phyloP scores from a whole-genome alignment of 2,888 invertebrate genomes.

The Malachius bipustulatus region DNA sequence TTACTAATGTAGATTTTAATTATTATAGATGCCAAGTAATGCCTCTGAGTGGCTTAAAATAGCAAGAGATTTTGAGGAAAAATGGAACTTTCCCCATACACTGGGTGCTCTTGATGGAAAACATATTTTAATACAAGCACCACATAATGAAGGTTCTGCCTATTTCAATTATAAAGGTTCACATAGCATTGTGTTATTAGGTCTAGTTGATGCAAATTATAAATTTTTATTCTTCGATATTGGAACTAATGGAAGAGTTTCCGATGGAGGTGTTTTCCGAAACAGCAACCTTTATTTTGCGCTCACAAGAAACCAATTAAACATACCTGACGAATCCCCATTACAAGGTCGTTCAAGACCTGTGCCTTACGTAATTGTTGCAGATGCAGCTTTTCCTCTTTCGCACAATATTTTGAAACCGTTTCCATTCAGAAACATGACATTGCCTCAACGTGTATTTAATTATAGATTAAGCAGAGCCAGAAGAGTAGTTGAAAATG shows the following conservation, averaged over 20 bases:
- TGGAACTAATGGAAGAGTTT: too few relatives aligned
- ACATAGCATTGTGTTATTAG: conserved; percentile 24
- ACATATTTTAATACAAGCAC: conserved; percentile 21
- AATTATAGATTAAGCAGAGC: conserved; percentile 16
- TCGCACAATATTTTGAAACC: conserved; percentile 18
- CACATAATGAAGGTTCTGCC: conserved; percentile 19
- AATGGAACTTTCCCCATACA: conserved; percentile 19
- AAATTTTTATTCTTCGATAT: conserved; percentile 26
- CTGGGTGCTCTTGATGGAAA: conserved; percentile 25
- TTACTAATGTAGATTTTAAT: too few relatives aligned
- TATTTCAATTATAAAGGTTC: conserved; percentile 24
- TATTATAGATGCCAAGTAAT: conserved; percentile 9
- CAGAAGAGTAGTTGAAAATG: too few relatives aligned
- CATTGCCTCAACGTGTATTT: conserved; percentile 16
- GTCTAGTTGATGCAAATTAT: conserved; percentile 21
- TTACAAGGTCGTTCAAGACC: conserved; percentile 12
- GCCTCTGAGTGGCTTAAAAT: conserved; percentile 10
- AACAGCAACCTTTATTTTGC: conserved; percentile 14
- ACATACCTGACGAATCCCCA: conserved; percentile 13
- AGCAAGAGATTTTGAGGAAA: conserved; percentile 11
- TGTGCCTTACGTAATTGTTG: conserved; percentile 18
- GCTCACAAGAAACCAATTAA: conserved; percentile 10
- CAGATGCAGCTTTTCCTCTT: conserved; percentile 15
- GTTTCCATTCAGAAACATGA: conserved; percentile 14
- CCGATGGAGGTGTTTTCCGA: conserved; percentile 19